These are phyloP conservation scores for Linyphia triangularis DNA, from an alignment of 2,888 invertebrate genomes.

Conservation along the genomic window DNA sequence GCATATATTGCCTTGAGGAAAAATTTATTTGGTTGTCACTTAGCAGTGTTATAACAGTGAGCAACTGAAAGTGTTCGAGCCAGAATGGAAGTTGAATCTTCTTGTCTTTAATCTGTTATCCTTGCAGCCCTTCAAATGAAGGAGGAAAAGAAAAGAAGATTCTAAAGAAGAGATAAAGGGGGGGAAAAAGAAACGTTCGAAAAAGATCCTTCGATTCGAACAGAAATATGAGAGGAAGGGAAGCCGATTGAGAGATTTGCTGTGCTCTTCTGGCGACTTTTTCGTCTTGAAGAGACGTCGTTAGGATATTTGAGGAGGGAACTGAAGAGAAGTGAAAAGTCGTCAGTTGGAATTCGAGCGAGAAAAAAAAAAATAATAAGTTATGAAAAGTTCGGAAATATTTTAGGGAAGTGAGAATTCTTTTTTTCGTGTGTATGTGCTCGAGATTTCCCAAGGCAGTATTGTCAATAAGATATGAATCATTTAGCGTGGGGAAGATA, in stretches of 20 bases:
- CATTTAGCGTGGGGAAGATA: constrained; percentile 3
- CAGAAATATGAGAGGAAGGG: constrained; percentile 32
- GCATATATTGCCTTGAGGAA: no score
- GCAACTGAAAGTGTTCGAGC: no score
- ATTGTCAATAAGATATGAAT: constrained; percentile 6
- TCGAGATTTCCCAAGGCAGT: background rate
- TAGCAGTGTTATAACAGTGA: no score
- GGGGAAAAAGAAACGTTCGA: background rate
- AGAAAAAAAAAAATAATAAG: no score
- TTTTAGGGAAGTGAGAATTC: background rate
- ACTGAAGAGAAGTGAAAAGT: background rate
- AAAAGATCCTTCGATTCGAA: background rate
- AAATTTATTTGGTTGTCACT: no score
- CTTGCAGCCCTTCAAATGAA: no score
- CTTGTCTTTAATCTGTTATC: no score
- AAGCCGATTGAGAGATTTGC: constrained; percentile 25
- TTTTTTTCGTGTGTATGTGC: background rate
- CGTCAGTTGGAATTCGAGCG: background rate
- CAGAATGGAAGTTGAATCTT: no score
- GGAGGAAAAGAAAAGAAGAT: background rate
- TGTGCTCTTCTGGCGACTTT: constrained; percentile 20
- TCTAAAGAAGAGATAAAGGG: background rate
- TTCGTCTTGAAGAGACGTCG: constrained; percentile 17
- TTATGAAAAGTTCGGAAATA: background rate
- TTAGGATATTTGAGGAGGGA: constrained; percentile 19